Evolutionary conservation across 2,888 invertebrate species (phyloP).

Genomic region (Colletes collaris): DNA sequence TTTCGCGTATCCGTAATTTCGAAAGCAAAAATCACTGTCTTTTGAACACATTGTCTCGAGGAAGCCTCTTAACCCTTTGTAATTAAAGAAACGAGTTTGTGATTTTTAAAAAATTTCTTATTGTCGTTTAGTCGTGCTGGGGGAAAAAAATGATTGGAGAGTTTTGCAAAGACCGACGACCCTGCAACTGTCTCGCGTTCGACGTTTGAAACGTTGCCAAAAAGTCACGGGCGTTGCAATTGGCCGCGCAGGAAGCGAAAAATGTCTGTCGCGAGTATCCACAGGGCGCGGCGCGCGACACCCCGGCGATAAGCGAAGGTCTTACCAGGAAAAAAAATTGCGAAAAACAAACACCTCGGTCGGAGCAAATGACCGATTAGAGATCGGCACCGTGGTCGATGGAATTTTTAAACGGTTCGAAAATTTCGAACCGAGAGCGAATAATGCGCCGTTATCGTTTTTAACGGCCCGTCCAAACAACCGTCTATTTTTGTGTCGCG

Average conservation of each 20-base stretch:
- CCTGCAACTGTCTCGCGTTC: conserved; percentile 69
- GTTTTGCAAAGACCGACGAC: conserved; percentile 69
- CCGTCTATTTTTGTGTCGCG: conserved; percentile 49
- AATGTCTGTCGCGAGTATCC: conserved; percentile 11
- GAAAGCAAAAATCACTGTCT: too few species aligned
- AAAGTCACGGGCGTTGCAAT: conserved; percentile 63
- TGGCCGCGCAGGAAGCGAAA: conserved; percentile 42
- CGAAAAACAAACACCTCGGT: conserved; percentile 29
- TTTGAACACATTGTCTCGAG: too few species aligned
- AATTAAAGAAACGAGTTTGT: too few species aligned
- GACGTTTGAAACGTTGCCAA: conserved; percentile 75
- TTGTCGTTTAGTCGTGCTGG: conserved; percentile 19
- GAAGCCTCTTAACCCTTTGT: too few species aligned
- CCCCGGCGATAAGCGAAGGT: conserved; percentile 5
- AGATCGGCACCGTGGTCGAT: neutral
- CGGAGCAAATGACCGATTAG: conserved; percentile 53
- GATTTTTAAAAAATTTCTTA: too few species aligned
- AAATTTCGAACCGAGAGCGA: conserved; percentile 14
- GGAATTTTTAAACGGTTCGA: neutral
- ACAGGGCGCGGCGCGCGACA: neutral
- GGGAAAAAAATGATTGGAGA: conserved; percentile 20
- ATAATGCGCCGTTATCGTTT: conserved; percentile 33
- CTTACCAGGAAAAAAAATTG: conserved; percentile 40
- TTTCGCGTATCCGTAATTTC: too few species aligned
- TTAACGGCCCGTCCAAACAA: conserved; percentile 46